Conservation (phyloP, 2,113 vertebrate species). For the Neotoma lepida region DNA sequence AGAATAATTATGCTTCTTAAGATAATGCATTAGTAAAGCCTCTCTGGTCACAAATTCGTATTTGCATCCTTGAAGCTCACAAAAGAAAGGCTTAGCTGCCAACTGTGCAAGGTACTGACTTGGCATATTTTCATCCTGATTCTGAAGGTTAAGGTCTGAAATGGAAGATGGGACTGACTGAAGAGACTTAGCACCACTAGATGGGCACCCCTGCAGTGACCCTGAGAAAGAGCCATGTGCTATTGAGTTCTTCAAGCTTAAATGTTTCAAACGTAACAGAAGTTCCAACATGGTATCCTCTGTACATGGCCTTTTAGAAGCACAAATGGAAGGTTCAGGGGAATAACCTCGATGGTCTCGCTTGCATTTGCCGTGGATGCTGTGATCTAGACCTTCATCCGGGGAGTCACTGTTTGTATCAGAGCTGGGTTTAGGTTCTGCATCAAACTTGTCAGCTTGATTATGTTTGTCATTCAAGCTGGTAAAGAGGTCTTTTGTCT, state of each 20-base stretch:
- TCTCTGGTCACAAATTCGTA: slow-evolving; percentile 93
- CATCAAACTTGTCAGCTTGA: slow-evolving; percentile 77
- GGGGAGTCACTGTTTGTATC: slow-evolving; percentile 84
- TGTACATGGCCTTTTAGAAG: slow-evolving; percentile 81
- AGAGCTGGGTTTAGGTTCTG: slow-evolving; percentile 82
- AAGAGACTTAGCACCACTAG: slow-evolving; percentile 84
- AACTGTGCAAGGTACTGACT: slow-evolving; percentile 88
- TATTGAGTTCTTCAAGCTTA: slow-evolving; percentile 90
- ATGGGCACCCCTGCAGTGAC: slow-evolving; percentile 83
- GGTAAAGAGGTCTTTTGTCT: slow-evolving; percentile 79
- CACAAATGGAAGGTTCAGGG: slow-evolving; percentile 83
- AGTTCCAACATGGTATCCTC: slow-evolving; percentile 91
- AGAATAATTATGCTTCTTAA: slow-evolving; percentile 90
- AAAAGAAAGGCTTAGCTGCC: slow-evolving; percentile 92
- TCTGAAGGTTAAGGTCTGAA: slow-evolving; percentile 84
- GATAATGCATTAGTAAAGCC: slow-evolving; percentile 94
- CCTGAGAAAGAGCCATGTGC: slow-evolving; percentile 82
- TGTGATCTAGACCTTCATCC: slow-evolving; percentile 78
- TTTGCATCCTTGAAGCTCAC: slow-evolving; percentile 90
- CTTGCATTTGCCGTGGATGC: slow-evolving; percentile 78
- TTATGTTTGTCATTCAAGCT: slow-evolving; percentile 75
- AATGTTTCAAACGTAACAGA: slow-evolving; percentile 91
- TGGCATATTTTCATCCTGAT: slow-evolving; percentile 82
- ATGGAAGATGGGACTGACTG: slow-evolving; percentile 81
- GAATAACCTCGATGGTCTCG: slow-evolving; percentile 81